phyloP scores from a whole-genome alignment of 1,140 invertebrate species.

The Neodiprion lecontei region DNA sequence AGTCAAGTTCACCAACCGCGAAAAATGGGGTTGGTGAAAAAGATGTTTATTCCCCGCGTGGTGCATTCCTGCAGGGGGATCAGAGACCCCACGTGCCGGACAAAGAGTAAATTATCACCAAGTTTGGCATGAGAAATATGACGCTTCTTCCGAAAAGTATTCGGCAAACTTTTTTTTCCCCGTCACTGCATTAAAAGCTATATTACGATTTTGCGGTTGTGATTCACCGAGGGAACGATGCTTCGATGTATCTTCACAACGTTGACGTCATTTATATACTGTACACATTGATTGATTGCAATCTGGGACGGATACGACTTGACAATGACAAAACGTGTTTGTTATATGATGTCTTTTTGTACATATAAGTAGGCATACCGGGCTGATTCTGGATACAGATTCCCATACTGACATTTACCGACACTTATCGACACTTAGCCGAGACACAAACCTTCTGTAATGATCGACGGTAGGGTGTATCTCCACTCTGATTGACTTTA shows the following conservation, averaged over 20 bases:
- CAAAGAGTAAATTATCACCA: conserved; percentile 7
- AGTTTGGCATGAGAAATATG: neutral
- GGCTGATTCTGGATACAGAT: too few relatives aligned
- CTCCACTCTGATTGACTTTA: too few relatives aligned
- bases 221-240: neutral
- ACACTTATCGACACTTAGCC: too few relatives aligned
- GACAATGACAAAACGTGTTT: neutral
- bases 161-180: neutral
- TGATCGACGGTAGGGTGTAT: too few relatives aligned
- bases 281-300: neutral
- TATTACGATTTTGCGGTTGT: neutral
- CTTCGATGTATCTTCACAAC: neutral
- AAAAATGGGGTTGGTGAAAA: neutral
- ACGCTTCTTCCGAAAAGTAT: neutral
- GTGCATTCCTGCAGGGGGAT: too few relatives aligned
- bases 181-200: neutral
- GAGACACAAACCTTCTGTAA: too few relatives aligned
- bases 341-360: neutral
- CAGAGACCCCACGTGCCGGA: neutral
- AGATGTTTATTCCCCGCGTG: neutral
- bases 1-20: neutral
- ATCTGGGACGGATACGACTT: neutral
- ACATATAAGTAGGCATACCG: too few relatives aligned
- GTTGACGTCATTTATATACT: neutral
- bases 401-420: too few relatives aligned